phyloP scores from a whole-genome alignment of 2,888 invertebrate genomes.

The Bursaphelenchus okinawaensis region DNA sequence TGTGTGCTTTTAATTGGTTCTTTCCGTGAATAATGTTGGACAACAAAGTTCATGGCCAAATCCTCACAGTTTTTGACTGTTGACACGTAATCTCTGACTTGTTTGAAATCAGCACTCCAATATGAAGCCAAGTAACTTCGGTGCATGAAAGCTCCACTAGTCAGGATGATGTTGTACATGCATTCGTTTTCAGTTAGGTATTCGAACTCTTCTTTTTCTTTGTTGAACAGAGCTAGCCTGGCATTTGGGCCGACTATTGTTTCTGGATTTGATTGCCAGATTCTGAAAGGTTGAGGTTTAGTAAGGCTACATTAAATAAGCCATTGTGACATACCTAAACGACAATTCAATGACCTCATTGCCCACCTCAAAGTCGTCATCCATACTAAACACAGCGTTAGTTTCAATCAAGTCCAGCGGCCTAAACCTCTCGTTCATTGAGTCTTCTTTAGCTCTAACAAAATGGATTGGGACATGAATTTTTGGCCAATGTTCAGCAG shows the following conservation, averaged over 20 bases:
- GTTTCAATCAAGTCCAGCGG: constrained; percentile 21
- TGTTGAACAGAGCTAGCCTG: constrained; percentile 13
- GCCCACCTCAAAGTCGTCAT: constrained; percentile 22
- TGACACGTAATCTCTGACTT: constrained; percentile 88
- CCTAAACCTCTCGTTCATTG: constrained; percentile 22
- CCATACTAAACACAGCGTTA: constrained; percentile 26
- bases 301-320: not conserved
- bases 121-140: constrained; percentile 78
- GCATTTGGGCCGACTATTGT: constrained; percentile 77
- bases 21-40: constrained; percentile 89
- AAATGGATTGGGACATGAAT: constrained; percentile 22
- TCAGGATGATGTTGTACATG: constrained; percentile 93
- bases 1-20: constrained; percentile 81
- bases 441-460: constrained; percentile 17
- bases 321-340: constrained; percentile 16
- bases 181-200: constrained; percentile 62
- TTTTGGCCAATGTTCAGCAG: constrained; percentile 13
- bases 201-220: not conserved
- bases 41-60: constrained; percentile 97
- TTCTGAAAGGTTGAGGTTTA: constrained; percentile 64
- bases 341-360: constrained; percentile 19
- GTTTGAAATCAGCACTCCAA: constrained; percentile 83
- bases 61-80: constrained; percentile 98
- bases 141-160: constrained; percentile 75
- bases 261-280: constrained; percentile 94